A percentile compares a stretch with the other conserved stretches of the same genome.
Evolutionary conservation across 2,113 vertebrate genomes (phyloP).

Genomic region (Barbus barbus): DNA sequence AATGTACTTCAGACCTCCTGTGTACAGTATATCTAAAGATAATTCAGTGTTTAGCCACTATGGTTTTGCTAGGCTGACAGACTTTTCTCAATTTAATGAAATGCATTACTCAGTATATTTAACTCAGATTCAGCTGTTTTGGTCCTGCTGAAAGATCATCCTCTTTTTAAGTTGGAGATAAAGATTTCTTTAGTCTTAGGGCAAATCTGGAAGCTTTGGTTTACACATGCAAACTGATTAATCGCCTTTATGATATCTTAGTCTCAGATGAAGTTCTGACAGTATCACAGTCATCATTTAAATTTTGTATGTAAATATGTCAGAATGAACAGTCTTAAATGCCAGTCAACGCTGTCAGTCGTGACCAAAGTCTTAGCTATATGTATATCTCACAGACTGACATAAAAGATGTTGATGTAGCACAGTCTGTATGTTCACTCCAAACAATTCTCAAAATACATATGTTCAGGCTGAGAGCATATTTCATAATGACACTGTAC

Average conservation of each 20-base stretch:
- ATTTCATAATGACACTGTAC: too few relatives aligned
- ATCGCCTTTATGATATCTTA: background rate
- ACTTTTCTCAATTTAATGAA: background rate
- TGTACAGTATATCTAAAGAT: conserved; percentile 9
- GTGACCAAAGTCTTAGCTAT: background rate
- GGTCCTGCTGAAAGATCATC: background rate
- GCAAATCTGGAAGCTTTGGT: background rate
- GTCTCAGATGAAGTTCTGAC: background rate
- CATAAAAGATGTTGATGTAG: background rate
- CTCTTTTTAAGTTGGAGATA: background rate
- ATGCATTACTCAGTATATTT: background rate
- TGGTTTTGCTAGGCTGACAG: background rate
- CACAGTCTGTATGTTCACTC: background rate
- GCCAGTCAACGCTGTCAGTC: background rate
- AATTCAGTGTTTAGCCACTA: background rate
- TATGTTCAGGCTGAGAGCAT: background rate
- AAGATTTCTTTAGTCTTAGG: background rate
- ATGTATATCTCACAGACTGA: background rate
- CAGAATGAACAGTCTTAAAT: background rate
- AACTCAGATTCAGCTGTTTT: conserved; percentile 25
- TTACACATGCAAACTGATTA: background rate
- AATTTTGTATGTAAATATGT: background rate
- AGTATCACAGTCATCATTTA: background rate
- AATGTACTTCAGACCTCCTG: background rate
- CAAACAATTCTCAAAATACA: background rate